Base-by-base conservation (phyloP, 2,888 invertebrate genomes). In the Pharmacophagus antenor region DNA sequence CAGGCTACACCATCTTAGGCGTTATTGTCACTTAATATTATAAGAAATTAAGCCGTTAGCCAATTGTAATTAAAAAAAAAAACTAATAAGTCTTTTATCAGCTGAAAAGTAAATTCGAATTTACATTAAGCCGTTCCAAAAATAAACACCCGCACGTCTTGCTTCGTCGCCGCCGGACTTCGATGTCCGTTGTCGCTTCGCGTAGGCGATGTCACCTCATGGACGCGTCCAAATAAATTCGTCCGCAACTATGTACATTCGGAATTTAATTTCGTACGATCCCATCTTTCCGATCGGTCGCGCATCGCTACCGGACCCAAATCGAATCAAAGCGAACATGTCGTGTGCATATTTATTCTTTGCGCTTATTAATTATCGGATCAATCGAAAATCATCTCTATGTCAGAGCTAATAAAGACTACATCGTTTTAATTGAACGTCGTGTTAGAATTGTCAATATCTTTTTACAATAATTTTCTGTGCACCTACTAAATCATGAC, bases 271-370 rank as follows among this genome's bases (percentile, higher is more conserved):
- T 74, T 62, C 68, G 10, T 70, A 70, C 66, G 80, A 84, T 85
- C 73, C 68, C 70, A 88, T 87, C 85, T 87, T 88, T 86, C 78
- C 82, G 69, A 86, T 85, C 77, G 77, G 75, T 69, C 72, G 76
- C 68, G 72, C 79, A 74, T 71, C 65, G 88, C 88, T 88, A 88
- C 88, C 69, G 87, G 72, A 71, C 72, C 72, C 67, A 70, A 69
- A 70, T 69, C 70, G 66, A 66, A 69, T 68, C 70, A 68, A 66
- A 61, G 18, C 64, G 65, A 70, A 68, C 67, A 70, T 63, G 62
- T 56, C 67, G 61, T 62, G 67, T 60, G 67, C 69, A 61, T 70
- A 27, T 4, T 46, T 47, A 61, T 53, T 12, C 17, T 15, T 58
- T 61, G 41, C 46, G 44, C 15, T 22, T 15, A 22, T 21, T 12